A percentile compares a stretch with the other conserved stretches of the same genome.
Conservation (phyloP, 2,113 vertebrate species). For the Chiloscyllium plagiosum region DNA sequence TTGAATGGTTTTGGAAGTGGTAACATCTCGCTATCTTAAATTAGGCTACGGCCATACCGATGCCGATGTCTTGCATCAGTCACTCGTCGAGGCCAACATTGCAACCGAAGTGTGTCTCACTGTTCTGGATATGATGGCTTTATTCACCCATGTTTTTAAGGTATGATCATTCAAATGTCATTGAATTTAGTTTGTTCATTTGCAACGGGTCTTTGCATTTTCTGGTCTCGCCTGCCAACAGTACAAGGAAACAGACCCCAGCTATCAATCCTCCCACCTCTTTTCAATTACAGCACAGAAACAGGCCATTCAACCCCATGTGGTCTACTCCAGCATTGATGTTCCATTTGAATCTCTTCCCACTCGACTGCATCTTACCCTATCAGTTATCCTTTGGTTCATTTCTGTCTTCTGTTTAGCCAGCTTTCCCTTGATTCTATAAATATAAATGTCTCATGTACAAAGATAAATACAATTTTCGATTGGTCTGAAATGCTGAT, state of each 20-base stretch:
- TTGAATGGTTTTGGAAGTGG: neutral
- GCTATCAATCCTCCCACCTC: neutral
- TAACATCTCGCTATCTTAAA: conserved; percentile 47
- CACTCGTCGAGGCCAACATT: conserved; percentile 86
- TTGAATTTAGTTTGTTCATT: neutral
- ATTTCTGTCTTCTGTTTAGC: neutral
- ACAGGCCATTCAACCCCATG: neutral
- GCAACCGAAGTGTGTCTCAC: conserved; percentile 95
- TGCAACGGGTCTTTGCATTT: neutral
- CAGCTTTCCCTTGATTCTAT: neutral
- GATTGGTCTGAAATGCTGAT: neutral
- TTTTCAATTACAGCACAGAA: neutral
- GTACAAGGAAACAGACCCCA: neutral
- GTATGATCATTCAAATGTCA: conserved; percentile 52
- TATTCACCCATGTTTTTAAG: conserved; percentile 96
- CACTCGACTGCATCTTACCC: neutral
- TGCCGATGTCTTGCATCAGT: conserved; percentile 89
- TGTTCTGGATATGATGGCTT: conserved; percentile 84
- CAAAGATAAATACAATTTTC: neutral
- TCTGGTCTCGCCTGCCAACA: neutral
- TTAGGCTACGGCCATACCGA: conserved; percentile 91
- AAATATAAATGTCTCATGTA: neutral
- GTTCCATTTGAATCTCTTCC: neutral
- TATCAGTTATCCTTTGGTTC: neutral
- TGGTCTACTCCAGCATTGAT: neutral